These are phyloP conservation scores for Drosophila rufa DNA, from an alignment of 1,140 invertebrate species.

Conservation along the genomic window DNA sequence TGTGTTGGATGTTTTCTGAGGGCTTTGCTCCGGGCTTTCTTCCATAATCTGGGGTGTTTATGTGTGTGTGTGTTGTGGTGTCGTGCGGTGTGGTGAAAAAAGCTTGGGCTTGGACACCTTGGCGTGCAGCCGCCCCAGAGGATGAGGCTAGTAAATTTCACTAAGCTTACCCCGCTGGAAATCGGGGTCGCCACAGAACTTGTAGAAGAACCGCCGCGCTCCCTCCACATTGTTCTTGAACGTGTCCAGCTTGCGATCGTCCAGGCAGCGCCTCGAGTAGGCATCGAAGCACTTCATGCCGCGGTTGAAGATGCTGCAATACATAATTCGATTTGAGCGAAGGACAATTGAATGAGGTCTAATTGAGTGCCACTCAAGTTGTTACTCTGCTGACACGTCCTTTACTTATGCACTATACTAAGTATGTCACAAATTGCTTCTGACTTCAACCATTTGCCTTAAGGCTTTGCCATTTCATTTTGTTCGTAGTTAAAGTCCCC, in stretches of 20 bases:
- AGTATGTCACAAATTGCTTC: slow-evolving; percentile 8
- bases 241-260: slow-evolving; percentile 62
- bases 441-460: neutral
- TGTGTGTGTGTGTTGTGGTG: slow-evolving; percentile 12
- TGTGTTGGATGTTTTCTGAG: slow-evolving; percentile 1
- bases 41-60: neutral
- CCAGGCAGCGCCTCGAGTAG: slow-evolving; percentile 71
- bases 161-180: slow-evolving; percentile 73
- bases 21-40: neutral
- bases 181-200: slow-evolving; percentile 73
- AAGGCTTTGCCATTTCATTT: neutral
- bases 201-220: slow-evolving; percentile 73
- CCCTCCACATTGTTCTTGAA: slow-evolving; percentile 79
- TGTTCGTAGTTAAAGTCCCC: too few species aligned
- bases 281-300: slow-evolving; percentile 83
- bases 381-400: slow-evolving; percentile 1
- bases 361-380: slow-evolving; percentile 32
- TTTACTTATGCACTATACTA: neutral
- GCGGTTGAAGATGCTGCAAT: slow-evolving; percentile 76
- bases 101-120: slow-evolving; percentile 2
- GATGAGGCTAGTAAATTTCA: neutral
- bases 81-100: neutral
- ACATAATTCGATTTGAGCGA: slow-evolving; percentile 34
- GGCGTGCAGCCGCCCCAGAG: neutral
- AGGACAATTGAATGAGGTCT: slow-evolving; percentile 24